Conservation (phyloP, 2,888 invertebrate genomes). For the Coecobrya sp. region DNA sequence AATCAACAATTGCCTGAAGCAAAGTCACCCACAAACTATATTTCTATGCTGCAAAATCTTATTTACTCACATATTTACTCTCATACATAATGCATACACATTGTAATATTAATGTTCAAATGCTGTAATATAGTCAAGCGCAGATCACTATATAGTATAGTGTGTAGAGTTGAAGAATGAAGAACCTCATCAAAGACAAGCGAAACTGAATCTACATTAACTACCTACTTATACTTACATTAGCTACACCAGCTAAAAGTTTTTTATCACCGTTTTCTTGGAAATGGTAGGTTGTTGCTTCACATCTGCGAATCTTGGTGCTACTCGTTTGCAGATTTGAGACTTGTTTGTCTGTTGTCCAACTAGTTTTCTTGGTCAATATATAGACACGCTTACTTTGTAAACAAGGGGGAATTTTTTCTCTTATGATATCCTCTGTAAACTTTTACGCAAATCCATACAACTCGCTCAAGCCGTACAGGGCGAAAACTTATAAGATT, state of each 20-base stretch:
- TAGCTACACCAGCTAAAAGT: neutral
- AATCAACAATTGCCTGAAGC: slow-evolving; percentile 27
- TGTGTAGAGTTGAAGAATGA: too few relatives aligned
- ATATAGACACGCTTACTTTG: neutral
- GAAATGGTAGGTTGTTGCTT: slow-evolving; percentile 50
- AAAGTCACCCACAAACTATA: slow-evolving; percentile 25
- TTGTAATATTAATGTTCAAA: neutral
- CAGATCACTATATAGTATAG: too few relatives aligned
- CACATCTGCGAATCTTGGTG: slow-evolving; percentile 21
- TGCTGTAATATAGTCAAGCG: too few relatives aligned
- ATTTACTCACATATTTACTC: neutral
- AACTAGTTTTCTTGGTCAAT: slow-evolving; percentile 45
- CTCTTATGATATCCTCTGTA: neutral
- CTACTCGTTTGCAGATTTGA: neutral
- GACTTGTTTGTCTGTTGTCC: neutral
- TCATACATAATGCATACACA: neutral
- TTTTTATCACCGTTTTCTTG: slow-evolving; percentile 56
- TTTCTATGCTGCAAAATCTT: neutral
- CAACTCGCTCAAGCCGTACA: neutral
- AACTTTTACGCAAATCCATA: neutral
- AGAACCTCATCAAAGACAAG: too few relatives aligned
- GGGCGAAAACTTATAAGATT: too few relatives aligned
- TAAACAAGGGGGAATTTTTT: neutral
- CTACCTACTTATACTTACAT: too few relatives aligned
- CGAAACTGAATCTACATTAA: too few relatives aligned